Evolutionary conservation across 2,888 invertebrate species (phyloP).

Genomic region (Sinhomidia bicolor): DNA sequence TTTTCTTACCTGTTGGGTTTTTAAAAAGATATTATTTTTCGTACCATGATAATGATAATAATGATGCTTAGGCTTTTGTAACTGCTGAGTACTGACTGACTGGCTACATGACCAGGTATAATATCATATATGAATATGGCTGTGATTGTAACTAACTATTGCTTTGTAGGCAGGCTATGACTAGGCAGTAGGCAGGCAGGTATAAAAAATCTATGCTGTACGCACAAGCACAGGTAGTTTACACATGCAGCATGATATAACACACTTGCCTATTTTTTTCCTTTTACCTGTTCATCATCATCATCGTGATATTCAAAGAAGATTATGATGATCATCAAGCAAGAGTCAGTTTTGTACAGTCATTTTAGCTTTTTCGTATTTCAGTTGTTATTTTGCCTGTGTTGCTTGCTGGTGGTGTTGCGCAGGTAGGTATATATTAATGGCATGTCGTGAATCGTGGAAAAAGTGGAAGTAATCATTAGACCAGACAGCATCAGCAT

Average conservation of each 20-base stretch:
- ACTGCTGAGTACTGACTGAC: too few species aligned
- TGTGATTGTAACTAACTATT: constrained; percentile 3
- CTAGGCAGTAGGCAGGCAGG: too few species aligned
- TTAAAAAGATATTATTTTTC: constrained; percentile 15
- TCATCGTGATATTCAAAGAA: neutral
- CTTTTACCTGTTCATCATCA: constrained; percentile 31
- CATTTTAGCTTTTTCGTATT: neutral
- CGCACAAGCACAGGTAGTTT: neutral
- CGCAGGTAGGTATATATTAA: constrained; percentile 7
- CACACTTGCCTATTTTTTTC: neutral
- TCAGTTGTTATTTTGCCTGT: neutral
- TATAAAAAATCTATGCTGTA: neutral
- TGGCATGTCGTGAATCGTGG: neutral
- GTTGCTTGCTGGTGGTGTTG: neutral
- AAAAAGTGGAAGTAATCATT: constrained; percentile 52
- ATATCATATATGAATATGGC: neutral
- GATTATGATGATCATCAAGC: neutral
- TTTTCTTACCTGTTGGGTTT: constrained; percentile 43
- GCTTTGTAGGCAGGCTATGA: neutral
- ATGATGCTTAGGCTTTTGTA: neutral
- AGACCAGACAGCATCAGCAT: constrained; percentile 15
- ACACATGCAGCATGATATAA: neutral
- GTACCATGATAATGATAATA: neutral
- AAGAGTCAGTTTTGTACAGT: neutral
- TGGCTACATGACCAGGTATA: neutral